Base-by-base conservation (phyloP, 2,113 vertebrate genomes). In the Sander vitreus region DNA sequence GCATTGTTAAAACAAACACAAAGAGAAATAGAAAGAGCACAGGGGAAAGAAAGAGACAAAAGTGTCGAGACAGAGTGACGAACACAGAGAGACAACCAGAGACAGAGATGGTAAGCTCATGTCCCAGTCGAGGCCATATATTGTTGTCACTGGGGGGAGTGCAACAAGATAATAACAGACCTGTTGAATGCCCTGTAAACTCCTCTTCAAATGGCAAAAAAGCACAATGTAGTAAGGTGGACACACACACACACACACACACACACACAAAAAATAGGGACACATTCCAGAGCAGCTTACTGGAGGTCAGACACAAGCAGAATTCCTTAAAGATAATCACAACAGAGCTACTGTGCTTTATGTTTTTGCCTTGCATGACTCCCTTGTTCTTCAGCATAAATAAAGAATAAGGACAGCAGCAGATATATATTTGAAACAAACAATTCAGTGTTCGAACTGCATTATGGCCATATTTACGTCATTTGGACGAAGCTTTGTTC, bases 301-400 rank as follows among this genome's bases (percentile, higher is more conserved):
- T 55, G 65, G 76, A 89, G 84, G 87, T 91, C 85, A 88, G 76
- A 89, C 67, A 87, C 77, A 68, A 10, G 67, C 81, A 87, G 73
- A 90, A 93, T 92, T 90, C 78, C 77, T 88, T 72, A 48, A 89
- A 82, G 73, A 85, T 62, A 88, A 85, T 86, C 78, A 89, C 80
- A 89, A 86, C 76, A 85, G 88, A 78, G 80, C 78, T 47, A 72
- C 80, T 74, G 73, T 88, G 85, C 79, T 89, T 85, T 78, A 84
- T 91, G 83, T 84, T 60, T 33, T 81, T 83, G 21, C 68, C 43
- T 76, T 12, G 30, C 39, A 69, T 59, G 80, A 85, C 69, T 86
- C 48, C 51, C 59, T 81, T 53, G 60, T 64, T 89, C 83, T 72
- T 73, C 19, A 73, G 76, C 68, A 89, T 80, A 83, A 78, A 89